phyloP scores from a whole-genome alignment of 2,113 vertebrate genomes.

The Pteruthius melanotis region DNA sequence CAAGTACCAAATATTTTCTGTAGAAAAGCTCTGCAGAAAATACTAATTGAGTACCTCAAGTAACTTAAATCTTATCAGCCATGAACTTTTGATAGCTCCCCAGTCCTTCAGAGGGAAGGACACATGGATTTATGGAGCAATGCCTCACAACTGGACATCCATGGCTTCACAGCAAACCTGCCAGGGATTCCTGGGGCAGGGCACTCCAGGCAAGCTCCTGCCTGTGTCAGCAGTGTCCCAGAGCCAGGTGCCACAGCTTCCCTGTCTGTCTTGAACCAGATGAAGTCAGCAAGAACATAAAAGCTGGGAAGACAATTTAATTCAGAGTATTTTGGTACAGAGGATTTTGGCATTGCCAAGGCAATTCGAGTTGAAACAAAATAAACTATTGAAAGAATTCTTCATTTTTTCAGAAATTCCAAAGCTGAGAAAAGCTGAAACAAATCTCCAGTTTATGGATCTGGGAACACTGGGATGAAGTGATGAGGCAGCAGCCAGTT shows the following conservation, averaged over 20 bases:
- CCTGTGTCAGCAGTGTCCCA: background rate
- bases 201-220: background rate
- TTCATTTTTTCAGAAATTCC: background rate
- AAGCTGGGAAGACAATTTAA: background rate
- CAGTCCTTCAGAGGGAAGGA: background rate
- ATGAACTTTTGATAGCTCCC: background rate
- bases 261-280: background rate
- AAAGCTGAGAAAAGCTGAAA: background rate
- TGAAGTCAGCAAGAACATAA: background rate
- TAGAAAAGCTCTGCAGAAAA: background rate
- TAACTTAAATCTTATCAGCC: background rate
- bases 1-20: background rate
- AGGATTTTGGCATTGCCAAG: background rate
- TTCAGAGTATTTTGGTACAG: background rate
- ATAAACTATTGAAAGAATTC: background rate
- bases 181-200: background rate
- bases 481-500: background rate
- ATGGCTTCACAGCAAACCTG: background rate
- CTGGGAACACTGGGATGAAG: background rate
- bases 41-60: background rate
- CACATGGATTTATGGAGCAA: background rate
- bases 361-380: background rate
- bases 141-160: background rate
- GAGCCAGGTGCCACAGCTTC: too few species aligned
- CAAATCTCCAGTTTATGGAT: background rate